These are phyloP conservation scores for Brachyrhaphis roseni DNA, from an alignment of 2,797 vertebrate species.

Conservation along the genomic window DNA sequence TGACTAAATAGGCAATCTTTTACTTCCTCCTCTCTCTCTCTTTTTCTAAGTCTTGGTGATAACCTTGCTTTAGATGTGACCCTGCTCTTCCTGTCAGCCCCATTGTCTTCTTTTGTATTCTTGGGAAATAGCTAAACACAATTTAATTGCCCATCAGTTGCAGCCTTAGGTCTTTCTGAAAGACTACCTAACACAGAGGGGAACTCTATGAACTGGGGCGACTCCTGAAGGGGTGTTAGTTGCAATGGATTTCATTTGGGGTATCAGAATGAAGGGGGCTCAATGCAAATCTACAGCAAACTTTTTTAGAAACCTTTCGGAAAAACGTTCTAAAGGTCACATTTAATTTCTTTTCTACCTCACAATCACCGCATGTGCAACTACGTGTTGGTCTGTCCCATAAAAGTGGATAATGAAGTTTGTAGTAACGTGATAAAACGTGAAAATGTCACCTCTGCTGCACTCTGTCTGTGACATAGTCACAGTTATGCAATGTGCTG, in stretches of 20 bases:
- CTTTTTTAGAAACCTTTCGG: not conserved
- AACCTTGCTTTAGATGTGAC: slow-evolving; percentile 40
- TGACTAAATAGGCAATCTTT: slow-evolving; percentile 54
- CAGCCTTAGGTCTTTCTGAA: slow-evolving; percentile 22
- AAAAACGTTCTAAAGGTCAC: not conserved
- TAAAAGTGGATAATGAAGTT: not conserved
- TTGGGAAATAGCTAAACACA: slow-evolving; percentile 40
- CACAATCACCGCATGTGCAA: not conserved
- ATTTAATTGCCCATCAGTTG: slow-evolving; percentile 34
- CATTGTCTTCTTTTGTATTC: slow-evolving; percentile 5
- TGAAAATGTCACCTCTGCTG: not conserved
- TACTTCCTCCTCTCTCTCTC: slow-evolving; percentile 17
- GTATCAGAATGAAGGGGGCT: not conserved
- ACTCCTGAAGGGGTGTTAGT: not conserved
- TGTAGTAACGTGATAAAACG: not conserved
- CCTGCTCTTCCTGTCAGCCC: not conserved
- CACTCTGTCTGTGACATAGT: not conserved
- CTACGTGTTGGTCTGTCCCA: not conserved
- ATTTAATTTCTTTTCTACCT: not conserved
- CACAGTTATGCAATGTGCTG: not conserved
- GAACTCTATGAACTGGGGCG: not conserved
- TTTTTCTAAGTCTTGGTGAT: slow-evolving; percentile 4
- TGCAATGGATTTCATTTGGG: not conserved
- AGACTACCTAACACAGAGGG: not conserved
- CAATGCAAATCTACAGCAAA: not conserved